Conservation (phyloP, 1,140 invertebrate species). For the Mizuhopecten yessoensis region DNA sequence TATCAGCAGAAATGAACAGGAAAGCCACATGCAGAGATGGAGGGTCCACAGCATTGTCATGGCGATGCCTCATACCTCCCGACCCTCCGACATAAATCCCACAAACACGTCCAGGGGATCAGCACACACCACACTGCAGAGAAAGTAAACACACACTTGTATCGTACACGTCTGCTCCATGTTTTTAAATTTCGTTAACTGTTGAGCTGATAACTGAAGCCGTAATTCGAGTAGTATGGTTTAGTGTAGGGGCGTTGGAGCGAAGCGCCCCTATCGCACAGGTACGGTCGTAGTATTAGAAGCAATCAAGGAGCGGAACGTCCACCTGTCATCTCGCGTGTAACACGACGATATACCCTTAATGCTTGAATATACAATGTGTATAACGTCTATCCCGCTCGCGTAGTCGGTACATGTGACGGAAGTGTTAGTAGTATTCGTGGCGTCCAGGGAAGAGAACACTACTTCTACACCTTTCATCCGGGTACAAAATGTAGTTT, state of each 20-base stretch:
- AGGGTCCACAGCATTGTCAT: not conserved
- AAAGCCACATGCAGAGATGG: constrained; percentile 1
- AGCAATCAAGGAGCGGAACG: constrained; percentile 13
- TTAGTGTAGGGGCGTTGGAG: not conserved
- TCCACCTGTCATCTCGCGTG: constrained; percentile 30
- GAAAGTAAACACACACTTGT: constrained; percentile 38
- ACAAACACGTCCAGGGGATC: constrained; percentile 3
- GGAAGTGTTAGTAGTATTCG: too few relatives aligned
- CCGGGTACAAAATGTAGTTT: not conserved
- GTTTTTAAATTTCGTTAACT: constrained; percentile 19
- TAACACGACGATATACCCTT: not conserved
- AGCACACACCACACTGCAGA: constrained; percentile 19
- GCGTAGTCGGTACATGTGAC: too few relatives aligned
- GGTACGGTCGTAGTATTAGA: constrained; percentile 17
- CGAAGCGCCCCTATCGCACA: not conserved
- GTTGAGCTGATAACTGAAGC: not conserved
- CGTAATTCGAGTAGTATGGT: not conserved
- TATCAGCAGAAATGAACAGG: not conserved
- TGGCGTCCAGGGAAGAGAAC: too few relatives aligned
- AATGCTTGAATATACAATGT: too few relatives aligned
- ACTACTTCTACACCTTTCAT: not conserved
- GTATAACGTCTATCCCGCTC: too few relatives aligned
- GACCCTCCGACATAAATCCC: not conserved
- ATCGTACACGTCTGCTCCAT: not conserved
- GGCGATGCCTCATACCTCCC: constrained; percentile 19